phyloP scores from a whole-genome alignment of 1,140 invertebrate genomes.

The Meteorus sp. region DNA sequence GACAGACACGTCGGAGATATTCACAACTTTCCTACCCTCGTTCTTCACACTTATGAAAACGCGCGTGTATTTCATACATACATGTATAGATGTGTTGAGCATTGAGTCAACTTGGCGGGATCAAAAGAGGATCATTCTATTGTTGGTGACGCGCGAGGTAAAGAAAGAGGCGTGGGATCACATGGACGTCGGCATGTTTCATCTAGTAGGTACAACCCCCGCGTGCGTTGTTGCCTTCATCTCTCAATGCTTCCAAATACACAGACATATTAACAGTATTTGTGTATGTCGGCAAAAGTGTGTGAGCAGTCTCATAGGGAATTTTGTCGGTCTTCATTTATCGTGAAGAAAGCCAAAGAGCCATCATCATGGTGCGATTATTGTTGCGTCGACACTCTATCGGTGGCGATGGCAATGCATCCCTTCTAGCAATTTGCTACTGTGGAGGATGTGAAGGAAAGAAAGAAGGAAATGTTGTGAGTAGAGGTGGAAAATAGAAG shows the following conservation, averaged over 20 bases:
- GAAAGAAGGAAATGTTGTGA: background rate
- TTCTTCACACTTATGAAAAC: background rate
- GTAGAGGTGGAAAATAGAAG: background rate
- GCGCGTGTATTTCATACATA: background rate
- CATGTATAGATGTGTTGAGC: background rate
- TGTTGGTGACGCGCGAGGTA: conserved; percentile 10
- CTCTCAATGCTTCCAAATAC: background rate
- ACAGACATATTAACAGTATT: background rate
- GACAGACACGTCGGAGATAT: conserved; percentile 23
- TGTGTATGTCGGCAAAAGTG: background rate
- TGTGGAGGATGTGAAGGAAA: conserved; percentile 27
- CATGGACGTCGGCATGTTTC: conserved; percentile 48
- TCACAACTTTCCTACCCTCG: conserved; percentile 15
- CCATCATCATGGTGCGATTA: conserved; percentile 23
- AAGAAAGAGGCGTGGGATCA: conserved; percentile 46
- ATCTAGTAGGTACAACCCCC: conserved; percentile 43
- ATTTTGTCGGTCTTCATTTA: conserved; percentile 14
- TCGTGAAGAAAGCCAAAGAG: conserved; percentile 12
- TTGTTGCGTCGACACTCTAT: conserved; percentile 27
- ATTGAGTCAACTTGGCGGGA: too few relatives aligned
- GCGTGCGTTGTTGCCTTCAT: conserved; percentile 8
- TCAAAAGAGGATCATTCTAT: too few relatives aligned
- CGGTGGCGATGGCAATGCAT: conserved; percentile 18
- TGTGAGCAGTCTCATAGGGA: too few relatives aligned
- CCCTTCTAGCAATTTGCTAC: conserved; percentile 9